Conservation (phyloP, 2,113 vertebrate genomes). For the Parus major region DNA sequence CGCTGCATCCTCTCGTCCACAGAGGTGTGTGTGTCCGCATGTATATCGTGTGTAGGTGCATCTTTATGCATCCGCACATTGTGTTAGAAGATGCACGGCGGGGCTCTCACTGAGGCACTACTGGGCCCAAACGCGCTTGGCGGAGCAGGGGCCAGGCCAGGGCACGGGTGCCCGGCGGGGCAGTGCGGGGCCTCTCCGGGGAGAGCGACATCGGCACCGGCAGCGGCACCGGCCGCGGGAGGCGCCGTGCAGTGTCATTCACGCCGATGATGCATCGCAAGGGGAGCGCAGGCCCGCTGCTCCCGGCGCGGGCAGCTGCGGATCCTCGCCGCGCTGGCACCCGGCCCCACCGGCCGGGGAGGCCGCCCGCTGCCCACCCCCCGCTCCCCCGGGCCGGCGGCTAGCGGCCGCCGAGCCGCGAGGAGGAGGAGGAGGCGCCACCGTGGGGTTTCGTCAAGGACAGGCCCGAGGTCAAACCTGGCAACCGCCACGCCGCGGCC, state of each 20-base stretch:
- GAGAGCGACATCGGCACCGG: not conserved
- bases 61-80: accelerated
- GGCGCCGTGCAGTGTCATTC: not conserved
- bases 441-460: not conserved
- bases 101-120: not conserved
- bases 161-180: not conserved
- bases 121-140: not conserved
- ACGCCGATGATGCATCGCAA: not conserved
- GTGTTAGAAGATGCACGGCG: accelerated
- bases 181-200: too few relatives aligned
- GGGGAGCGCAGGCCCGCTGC: not conserved
- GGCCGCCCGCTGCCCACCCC: not conserved
- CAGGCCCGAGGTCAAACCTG: constrained; percentile 44
- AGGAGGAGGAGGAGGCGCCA: not conserved
- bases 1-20: not conserved
- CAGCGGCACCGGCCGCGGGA: not conserved
- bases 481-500: not conserved
- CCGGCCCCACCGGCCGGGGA: not conserved
- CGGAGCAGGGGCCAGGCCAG: not conserved
- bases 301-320: not conserved
- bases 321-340: not conserved
- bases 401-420: not conserved
- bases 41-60: accelerated
- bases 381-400: not conserved
- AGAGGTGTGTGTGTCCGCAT: not conserved